Evolutionary conservation across 1,140 invertebrate species (phyloP), one percentile per base, ranked within the genome.

Genomic region (Apocrypta bakeri): DNA sequence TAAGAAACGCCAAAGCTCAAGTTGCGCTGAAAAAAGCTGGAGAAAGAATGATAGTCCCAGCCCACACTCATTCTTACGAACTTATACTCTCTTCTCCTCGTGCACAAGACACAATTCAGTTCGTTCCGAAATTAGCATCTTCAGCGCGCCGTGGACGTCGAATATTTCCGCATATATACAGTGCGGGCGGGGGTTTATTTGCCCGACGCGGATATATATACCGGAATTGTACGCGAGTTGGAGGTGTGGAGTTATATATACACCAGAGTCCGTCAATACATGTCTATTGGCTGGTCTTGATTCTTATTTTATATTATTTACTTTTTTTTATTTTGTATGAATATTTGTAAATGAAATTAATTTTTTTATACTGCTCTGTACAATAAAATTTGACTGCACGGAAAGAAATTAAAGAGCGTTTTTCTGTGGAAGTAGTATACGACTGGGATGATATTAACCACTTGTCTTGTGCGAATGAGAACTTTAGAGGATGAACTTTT

Each of bases 141-240:
- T 21, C 63, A 12, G 63, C 25, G 24, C 25, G 25, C 63, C 63
- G 63, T 24, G 24, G 63, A 29, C 63, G 63, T 56, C 48, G 14
- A 66, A 66, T 66, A 66, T 66, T 66, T 66, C 63, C 63, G 63
- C 63, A 17, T 66, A 29, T 66, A 66, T 66, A 66, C 24, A 29
- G 24, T 2, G 14, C 24, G 14, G 24, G 63, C 25, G 63, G 63
- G 48, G 24, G 63, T 66, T 66, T 66, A 66, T 66, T 66, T 66
- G 25, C 24, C 27, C 63, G 25, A 11, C 63, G 25, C 48, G 48
- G 14, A 6, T 48, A 48, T 17, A 17, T 48, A 17, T 48, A 48
- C 33, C 33, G 33, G 33, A 37, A 37, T 37, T 37, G 33, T 37
- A 9, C 33, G 33, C 9, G 33, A 37, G 33, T 37, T 37, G 3